A percentile compares a stretch with the other conserved stretches of the same genome.
Conservation (phyloP, 2,888 invertebrate species). For the Melipona bicolor region DNA sequence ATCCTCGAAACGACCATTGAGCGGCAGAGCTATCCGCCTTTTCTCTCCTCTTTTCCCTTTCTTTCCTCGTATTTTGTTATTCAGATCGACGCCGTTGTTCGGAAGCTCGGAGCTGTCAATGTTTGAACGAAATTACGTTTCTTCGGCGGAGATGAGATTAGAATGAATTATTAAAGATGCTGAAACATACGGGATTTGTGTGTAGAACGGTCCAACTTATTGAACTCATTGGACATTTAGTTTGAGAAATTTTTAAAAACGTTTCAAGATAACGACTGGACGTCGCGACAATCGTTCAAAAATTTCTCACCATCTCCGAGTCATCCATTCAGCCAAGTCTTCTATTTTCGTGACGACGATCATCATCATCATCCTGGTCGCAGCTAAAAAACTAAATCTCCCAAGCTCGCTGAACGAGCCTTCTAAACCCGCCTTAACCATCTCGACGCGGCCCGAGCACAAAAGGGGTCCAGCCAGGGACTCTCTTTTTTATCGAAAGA, state of each 20-base stretch:
- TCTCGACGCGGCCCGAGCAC: neutral
- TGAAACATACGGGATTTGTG: too few relatives aligned
- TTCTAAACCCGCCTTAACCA: slow-evolving; percentile 24
- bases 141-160: too few relatives aligned
- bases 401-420: neutral
- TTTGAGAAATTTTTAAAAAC: too few relatives aligned
- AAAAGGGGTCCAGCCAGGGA: slow-evolving; percentile 6
- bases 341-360: slow-evolving; percentile 6
- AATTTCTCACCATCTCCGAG: neutral
- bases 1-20: neutral
- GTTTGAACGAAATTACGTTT: too few relatives aligned
- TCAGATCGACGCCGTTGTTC: too few relatives aligned
- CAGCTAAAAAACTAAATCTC: neutral
- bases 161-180: too few relatives aligned
- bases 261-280: too few relatives aligned
- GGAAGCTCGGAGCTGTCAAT: too few relatives aligned
- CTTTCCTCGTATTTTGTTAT: neutral
- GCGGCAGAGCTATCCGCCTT: neutral
- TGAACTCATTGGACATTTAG: too few relatives aligned
- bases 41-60: neutral
- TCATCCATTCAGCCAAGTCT: neutral
- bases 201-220: too few relatives aligned
- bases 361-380: neutral
- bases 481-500: slow-evolving; percentile 3
- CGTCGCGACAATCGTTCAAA: neutral